Base-by-base conservation (phyloP, 2,113 vertebrate genomes). In the Cavia aperea region DNA sequence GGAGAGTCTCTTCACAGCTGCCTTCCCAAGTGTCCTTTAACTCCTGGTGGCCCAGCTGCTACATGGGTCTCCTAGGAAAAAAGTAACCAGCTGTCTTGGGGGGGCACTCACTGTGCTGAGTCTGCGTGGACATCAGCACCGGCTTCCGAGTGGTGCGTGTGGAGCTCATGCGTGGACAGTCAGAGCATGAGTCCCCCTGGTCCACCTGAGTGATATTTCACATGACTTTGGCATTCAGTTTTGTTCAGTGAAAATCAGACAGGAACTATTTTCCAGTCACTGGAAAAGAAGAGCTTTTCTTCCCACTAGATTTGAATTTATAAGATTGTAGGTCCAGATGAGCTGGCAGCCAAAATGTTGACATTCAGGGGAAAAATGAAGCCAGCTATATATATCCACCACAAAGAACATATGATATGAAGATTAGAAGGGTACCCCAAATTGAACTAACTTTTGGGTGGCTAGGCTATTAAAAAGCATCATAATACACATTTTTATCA, bases 241-340 rank as follows among this genome's bases (percentile, higher is more conserved):
- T 51, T 93, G 39, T 46, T 94, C 60, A 77, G 1, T 56, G 78
- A 81, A 95, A 93, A 72, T 81, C 23, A 87, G 51, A 82, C 65
- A 51, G 91, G 81, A 83, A 24, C 54, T 66, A 82, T 89, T 56
- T 62, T 23, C 9, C 51, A 93, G 29, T 68, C 56, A 11, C 62
- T 94, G 68, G 78, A 81, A 81, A 66, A 81, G 70, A 86, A 92
- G 65, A 63, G 12, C 11, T 83, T 78, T 93, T 81, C 62, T 72
- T 83, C 46, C 33, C 46, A 75, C 65, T 85, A 62, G 56, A 84
- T 93, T 81, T 94, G 49, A 51, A 93, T 75, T 81, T 94, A 10
- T 85, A 82, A 93, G 73, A 43, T 77, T 82, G 3, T 92, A 87
- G 83, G 31, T 86, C 87, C 81, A 96, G 95, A 94, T 77, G 88